Evolutionary conservation across 2,113 vertebrate genomes (phyloP).

Genomic region (Vulpes lagopus): DNA sequence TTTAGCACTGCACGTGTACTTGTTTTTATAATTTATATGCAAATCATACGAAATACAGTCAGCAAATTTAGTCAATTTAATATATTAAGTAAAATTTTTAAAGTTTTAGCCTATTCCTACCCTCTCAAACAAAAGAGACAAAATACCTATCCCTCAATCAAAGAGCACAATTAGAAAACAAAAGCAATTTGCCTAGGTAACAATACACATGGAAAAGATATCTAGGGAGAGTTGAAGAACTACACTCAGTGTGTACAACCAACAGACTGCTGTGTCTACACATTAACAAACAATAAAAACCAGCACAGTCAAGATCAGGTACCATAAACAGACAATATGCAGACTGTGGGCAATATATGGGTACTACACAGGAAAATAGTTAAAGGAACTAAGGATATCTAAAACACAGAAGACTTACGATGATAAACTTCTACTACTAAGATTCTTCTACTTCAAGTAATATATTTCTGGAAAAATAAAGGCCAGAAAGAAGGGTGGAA

Average conservation of each 20-base stretch:
- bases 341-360: not conserved
- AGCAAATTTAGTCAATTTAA: not conserved
- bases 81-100: not conserved
- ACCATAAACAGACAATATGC: not conserved
- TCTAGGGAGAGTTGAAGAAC: not conserved
- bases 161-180: not conserved
- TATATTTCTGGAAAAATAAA: not conserved
- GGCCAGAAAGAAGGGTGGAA: not conserved
- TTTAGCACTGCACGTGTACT: not conserved
- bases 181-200: not conserved
- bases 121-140: not conserved
- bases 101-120: not conserved
- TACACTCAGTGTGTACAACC: not conserved
- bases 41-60: not conserved
- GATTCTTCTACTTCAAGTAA: not conserved
- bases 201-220: not conserved
- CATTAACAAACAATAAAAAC: not conserved
- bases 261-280: not conserved
- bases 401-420: not conserved
- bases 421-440: not conserved
- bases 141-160: not conserved
- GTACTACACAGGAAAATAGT: not conserved
- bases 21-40: not conserved
- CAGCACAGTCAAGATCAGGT: not conserved
- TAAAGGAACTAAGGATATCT: not conserved